A percentile compares a stretch with the other conserved stretches of the same genome.
These are phyloP conservation scores for Stratiomys singularior DNA, from an alignment of 2,888 invertebrate species.

Conservation along the genomic window DNA sequence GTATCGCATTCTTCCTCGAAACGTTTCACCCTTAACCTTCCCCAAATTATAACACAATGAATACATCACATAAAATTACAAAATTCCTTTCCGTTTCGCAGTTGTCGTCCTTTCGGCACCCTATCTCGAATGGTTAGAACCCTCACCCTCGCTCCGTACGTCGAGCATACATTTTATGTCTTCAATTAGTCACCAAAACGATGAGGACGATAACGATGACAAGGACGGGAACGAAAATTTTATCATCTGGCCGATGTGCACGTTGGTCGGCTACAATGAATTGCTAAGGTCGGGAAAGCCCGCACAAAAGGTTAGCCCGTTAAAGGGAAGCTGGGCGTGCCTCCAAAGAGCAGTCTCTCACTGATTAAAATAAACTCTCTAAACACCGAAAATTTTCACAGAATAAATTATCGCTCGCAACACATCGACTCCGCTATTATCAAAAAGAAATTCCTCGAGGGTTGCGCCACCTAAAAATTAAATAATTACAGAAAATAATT, in stretches of 20 bases:
- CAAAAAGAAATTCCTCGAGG: conserved; percentile 44
- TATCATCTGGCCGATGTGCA: background rate
- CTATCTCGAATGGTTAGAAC: background rate
- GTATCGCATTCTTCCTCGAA: too few species aligned
- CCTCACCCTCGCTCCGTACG: background rate
- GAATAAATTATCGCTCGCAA: background rate
- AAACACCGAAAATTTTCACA: background rate
- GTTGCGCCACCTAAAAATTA: conserved; percentile 43
- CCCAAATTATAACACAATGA: too few species aligned
- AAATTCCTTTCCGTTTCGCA: too few species aligned
- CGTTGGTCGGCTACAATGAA: background rate
- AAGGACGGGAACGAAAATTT: conserved; percentile 14
- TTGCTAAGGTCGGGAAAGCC: background rate
- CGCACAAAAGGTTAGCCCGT: background rate
- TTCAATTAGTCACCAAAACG: conserved; percentile 42
- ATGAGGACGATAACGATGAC: background rate
- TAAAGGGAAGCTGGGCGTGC: background rate
- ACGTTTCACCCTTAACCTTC: too few species aligned
- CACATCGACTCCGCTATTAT: background rate
- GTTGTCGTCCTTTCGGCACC: too few species aligned
- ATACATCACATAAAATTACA: too few species aligned
- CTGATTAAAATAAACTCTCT: background rate
- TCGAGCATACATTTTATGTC: conserved; percentile 23
- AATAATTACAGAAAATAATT: conserved; percentile 51
- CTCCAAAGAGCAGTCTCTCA: too few species aligned